Evolutionary conservation across 2,797 vertebrate genomes (phyloP).

Genomic region (Urosaurus nigricauda): DNA sequence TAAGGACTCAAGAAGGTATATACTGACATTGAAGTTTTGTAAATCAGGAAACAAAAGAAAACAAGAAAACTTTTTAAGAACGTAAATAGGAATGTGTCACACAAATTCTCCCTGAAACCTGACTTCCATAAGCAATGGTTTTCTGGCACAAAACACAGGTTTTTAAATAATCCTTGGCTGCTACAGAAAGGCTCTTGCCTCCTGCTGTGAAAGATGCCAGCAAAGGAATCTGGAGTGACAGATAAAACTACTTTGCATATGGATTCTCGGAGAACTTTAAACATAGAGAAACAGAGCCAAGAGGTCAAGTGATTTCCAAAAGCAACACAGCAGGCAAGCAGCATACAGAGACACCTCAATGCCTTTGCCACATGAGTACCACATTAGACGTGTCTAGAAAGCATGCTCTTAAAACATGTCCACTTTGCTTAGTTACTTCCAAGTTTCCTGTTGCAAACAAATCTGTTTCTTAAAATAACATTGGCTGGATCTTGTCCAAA

Average conservation of each 20-base stretch:
- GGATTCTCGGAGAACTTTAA: conserved; percentile 22
- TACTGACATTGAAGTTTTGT: conserved; percentile 36
- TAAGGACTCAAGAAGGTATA: not conserved
- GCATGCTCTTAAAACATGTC: not conserved
- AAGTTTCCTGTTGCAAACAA: not conserved
- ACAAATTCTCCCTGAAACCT: conserved; percentile 33
- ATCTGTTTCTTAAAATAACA: conserved; percentile 16
- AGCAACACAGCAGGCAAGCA: conserved; percentile 4
- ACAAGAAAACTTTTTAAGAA: conserved; percentile 28
- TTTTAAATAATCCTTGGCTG: conserved; percentile 38
- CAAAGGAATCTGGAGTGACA: conserved; percentile 24
- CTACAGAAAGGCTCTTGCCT: not conserved
- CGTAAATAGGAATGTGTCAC: not conserved
- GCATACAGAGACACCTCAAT: not conserved
- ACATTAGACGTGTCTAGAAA: not conserved
- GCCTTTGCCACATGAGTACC: not conserved
- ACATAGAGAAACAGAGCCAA: conserved; percentile 1
- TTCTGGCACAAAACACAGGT: not conserved
- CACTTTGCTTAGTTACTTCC: not conserved
- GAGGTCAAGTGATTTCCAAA: conserved; percentile 24
- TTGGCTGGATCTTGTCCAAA: not conserved
- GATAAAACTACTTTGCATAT: conserved; percentile 38
- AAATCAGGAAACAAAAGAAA: conserved; percentile 11
- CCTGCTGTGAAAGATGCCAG: conserved; percentile 14
- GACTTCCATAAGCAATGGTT: not conserved